phyloP scores from a whole-genome alignment of 2,797 vertebrate genomes.

The Avahi laniger region DNA sequence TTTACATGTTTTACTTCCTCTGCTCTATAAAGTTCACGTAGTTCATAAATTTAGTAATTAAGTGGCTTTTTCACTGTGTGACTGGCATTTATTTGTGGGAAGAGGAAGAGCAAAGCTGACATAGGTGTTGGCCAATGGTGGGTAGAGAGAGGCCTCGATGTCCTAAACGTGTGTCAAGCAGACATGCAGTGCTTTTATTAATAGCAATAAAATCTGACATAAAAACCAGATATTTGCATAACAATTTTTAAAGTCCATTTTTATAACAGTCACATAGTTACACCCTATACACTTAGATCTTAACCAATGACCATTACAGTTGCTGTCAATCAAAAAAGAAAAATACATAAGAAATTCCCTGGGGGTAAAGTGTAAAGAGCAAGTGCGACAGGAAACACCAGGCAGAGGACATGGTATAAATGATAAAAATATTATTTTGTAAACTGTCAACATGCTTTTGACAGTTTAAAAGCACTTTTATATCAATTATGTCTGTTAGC shows the following conservation, averaged over 20 bases:
- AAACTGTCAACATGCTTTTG: neutral
- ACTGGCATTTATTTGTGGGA: neutral
- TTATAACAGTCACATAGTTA: neutral
- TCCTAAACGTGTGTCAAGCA: neutral
- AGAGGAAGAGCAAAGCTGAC: neutral
- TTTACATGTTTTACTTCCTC: neutral
- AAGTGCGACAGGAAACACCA: neutral
- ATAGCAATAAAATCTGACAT: neutral
- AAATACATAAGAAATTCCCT: neutral
- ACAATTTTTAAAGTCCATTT: neutral
- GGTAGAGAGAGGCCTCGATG: neutral
- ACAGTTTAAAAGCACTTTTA: neutral
- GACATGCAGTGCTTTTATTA: neutral
- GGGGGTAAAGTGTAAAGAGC: neutral
- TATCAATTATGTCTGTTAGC: neutral
- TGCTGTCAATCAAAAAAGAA: neutral
- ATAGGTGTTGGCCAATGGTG: neutral
- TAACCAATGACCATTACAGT: neutral
- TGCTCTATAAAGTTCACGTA: neutral
- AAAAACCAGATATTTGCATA: neutral
- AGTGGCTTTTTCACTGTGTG: neutral
- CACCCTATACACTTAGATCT: neutral
- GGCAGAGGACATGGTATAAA: neutral
- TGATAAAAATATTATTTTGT: neutral
- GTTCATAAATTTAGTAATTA: neutral